phyloP scores from a whole-genome alignment of 2,888 invertebrate species.

The Drosophila birchii region DNA sequence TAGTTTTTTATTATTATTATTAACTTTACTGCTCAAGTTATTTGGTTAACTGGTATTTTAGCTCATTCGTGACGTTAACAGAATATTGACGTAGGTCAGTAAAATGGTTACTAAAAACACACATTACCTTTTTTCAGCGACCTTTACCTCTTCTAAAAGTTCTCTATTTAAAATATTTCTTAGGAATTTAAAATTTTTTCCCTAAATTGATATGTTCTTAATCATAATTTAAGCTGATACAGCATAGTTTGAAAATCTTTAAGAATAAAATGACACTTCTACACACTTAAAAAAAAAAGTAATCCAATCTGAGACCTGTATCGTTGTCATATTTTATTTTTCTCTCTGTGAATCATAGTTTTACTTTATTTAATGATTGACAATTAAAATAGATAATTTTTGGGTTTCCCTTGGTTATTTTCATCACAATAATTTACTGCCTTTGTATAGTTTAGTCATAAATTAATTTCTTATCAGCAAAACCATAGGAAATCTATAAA shows the following conservation, averaged over 20 bases:
- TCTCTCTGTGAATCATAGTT: conserved; percentile 12
- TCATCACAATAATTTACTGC: conserved; percentile 13
- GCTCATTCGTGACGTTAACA: not conserved
- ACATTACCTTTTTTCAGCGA: not conserved
- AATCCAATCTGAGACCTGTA: not conserved
- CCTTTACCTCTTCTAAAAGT: not conserved
- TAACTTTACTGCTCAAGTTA: not conserved
- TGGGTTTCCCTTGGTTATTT: conserved; percentile 26
- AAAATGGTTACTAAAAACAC: not conserved
- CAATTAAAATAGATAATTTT: conserved; percentile 23
- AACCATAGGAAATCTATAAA: conserved; percentile 5
- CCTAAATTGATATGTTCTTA: not conserved
- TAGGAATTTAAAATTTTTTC: not conserved
- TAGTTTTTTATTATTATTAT: too few relatives aligned
- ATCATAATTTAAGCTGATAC: not conserved
- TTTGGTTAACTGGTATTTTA: not conserved
- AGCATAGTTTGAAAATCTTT: not conserved
- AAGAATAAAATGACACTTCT: not conserved
- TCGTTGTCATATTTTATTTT: conserved; percentile 4
- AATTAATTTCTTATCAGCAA: conserved; percentile 16
- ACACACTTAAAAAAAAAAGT: not conserved
- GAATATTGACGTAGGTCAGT: not conserved
- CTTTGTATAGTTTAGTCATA: conserved; percentile 1
- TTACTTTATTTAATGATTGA: conserved; percentile 7
- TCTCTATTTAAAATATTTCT: not conserved